These are phyloP conservation scores for Bungarus multicinctus DNA, from an alignment of 2,113 vertebrate species.

Conservation along the genomic window DNA sequence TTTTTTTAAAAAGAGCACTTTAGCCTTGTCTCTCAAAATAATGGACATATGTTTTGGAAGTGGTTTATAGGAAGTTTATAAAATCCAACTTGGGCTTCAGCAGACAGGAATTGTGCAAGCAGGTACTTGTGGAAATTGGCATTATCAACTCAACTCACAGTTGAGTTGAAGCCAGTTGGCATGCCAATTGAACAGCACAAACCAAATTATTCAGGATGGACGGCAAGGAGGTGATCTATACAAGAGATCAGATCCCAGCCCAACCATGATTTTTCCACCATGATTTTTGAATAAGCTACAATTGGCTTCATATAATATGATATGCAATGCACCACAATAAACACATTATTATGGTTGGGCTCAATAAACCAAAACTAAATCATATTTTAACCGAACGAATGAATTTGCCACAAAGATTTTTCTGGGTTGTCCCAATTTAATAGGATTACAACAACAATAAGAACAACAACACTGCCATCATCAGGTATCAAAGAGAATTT, in stretches of 20 bases:
- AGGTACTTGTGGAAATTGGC: background rate
- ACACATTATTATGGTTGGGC: background rate
- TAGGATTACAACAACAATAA: background rate
- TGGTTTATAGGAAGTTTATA: background rate
- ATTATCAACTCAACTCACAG: too few species aligned
- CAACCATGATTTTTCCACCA: background rate
- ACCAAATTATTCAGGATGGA: background rate
- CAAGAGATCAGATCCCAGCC: background rate
- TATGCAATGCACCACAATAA: background rate
- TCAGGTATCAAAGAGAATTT: background rate
- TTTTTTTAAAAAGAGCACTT: background rate
- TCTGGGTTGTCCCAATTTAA: background rate
- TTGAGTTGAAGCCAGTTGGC: background rate
- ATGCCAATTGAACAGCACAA: background rate
- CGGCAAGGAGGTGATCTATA: background rate
- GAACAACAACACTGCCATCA: background rate
- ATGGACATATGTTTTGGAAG: background rate
- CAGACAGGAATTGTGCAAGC: background rate
- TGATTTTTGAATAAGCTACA: background rate
- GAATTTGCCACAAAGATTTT: background rate
- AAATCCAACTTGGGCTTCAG: background rate
- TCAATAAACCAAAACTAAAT: background rate
- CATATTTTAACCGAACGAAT: background rate
- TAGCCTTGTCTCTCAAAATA: background rate
- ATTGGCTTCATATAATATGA: background rate